phyloP scores from a whole-genome alignment of 2,888 invertebrate species.

The Rapana venosa region DNA sequence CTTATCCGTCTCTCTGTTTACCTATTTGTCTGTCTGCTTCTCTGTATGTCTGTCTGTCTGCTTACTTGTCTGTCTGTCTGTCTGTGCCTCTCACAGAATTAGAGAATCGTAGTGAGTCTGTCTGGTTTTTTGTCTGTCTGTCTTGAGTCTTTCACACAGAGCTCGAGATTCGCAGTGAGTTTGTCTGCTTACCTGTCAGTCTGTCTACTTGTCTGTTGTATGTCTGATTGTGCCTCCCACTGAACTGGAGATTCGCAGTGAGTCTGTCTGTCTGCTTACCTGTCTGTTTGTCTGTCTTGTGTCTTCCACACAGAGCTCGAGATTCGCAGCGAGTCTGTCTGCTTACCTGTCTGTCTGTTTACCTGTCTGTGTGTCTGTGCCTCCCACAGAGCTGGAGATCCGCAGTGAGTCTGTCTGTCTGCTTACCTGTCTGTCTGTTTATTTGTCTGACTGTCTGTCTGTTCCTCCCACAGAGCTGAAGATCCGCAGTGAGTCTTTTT shows the following conservation, averaged over 20 bases:
- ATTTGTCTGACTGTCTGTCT: background rate
- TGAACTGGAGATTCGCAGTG: background rate
- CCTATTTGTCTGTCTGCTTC: background rate
- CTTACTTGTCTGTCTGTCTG: background rate
- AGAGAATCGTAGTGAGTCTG: background rate
- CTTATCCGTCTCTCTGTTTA: background rate
- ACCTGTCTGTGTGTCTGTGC: background rate
- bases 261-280: conserved; percentile 2
- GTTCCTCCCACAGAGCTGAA: background rate
- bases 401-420: background rate
- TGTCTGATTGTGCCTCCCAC: background rate
- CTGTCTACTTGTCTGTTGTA: background rate
- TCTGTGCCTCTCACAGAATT: background rate
- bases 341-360: background rate
- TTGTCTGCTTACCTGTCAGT: background rate
- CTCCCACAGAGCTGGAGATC: no score
- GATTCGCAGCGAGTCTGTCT: background rate
- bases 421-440: background rate
- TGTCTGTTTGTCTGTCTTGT: background rate
- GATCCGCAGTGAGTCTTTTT: background rate
- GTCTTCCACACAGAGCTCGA: no score
- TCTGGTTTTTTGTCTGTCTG: background rate
- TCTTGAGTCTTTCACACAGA: no score
- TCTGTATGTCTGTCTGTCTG: background rate
- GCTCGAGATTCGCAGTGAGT: no score